Percentiles rank a stretch among this genome's conserved stretches.
phyloP scores from a whole-genome alignment of 2,113 vertebrate species.

The Tachysurus fulvidraco region DNA sequence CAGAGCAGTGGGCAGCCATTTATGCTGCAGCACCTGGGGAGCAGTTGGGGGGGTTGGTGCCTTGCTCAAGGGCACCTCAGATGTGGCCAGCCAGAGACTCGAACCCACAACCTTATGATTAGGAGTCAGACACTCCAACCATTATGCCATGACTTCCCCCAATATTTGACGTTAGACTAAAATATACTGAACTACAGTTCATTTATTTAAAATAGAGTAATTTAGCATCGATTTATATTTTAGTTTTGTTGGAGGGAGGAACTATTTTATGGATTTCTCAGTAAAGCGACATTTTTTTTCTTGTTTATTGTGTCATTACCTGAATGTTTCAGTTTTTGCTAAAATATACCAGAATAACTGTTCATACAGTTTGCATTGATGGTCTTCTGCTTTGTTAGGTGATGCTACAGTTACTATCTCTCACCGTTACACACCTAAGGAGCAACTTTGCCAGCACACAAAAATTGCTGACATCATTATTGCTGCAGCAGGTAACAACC shows the following conservation, averaged over 20 bases:
- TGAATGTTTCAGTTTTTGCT: neutral
- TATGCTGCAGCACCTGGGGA: too few relatives aligned
- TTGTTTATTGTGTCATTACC: neutral
- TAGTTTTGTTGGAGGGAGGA: too few relatives aligned
- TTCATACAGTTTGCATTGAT: neutral
- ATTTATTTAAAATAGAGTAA: too few relatives aligned
- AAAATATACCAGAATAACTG: neutral
- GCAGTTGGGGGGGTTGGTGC: too few relatives aligned
- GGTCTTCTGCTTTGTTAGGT: constrained; percentile 68
- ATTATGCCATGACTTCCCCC: too few relatives aligned
- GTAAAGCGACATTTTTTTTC: neutral
- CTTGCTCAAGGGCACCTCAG: too few relatives aligned
- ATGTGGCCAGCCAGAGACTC: too few relatives aligned
- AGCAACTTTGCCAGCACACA: constrained; percentile 90
- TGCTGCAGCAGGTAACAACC: constrained; percentile 86
- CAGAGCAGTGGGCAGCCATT: too few relatives aligned
- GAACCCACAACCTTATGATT: too few relatives aligned
- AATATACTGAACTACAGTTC: neutral
- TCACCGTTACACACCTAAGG: constrained; percentile 95
- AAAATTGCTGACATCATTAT: constrained; percentile 89
- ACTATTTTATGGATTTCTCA: neutral
- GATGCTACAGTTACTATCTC: constrained; percentile 97
- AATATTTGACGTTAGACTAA: too few relatives aligned
- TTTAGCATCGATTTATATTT: too few relatives aligned
- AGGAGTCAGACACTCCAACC: too few relatives aligned